Conservation (phyloP, 2,113 vertebrate genomes). For the Muntiacus muntjak region DNA sequence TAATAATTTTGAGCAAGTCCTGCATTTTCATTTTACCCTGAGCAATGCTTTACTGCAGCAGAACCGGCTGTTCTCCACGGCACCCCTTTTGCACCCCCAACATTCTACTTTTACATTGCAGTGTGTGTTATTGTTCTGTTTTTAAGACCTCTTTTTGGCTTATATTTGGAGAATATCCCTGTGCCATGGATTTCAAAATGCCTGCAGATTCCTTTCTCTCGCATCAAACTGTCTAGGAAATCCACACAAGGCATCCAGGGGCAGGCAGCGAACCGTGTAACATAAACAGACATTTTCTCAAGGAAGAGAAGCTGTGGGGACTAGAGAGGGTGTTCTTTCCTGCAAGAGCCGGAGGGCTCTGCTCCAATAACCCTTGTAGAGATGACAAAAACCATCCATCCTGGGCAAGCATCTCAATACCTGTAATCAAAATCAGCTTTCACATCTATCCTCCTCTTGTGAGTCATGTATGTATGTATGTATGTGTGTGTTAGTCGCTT, state of each 20-base stretch:
- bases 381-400: background rate
- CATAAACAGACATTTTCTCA: background rate
- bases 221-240: background rate
- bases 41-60: fast-evolving
- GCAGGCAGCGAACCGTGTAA: background rate
- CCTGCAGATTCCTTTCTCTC: background rate
- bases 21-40: background rate
- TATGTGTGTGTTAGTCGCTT: background rate
- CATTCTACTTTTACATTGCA: background rate
- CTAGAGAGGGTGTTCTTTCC: background rate
- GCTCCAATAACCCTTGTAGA: background rate
- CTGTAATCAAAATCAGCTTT: background rate
- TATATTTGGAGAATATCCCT: background rate
- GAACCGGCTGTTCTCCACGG: fast-evolving
- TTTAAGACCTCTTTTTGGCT: background rate
- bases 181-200: background rate
- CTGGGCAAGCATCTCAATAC: background rate
- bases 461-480: background rate
- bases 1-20: background rate
- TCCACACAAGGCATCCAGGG: background rate
- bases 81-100: background rate
- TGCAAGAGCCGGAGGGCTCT: background rate
- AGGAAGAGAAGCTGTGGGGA: background rate
- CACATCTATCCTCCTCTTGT: background rate
- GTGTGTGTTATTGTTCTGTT: background rate